phyloP scores from a whole-genome alignment of 2,797 vertebrate species.

The Zalophus californianus region DNA sequence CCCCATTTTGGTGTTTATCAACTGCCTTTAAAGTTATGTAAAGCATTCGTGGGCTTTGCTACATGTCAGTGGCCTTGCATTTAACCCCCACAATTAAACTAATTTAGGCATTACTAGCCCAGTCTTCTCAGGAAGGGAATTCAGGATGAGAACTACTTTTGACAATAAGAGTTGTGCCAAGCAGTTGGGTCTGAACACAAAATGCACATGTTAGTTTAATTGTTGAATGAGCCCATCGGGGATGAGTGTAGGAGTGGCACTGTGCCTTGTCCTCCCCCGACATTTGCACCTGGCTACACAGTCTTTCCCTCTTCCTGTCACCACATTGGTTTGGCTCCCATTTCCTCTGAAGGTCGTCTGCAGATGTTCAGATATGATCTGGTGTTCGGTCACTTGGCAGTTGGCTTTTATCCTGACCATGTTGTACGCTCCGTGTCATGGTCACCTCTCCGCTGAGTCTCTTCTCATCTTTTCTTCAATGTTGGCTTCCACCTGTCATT shows the following conservation, averaged over 20 bases:
- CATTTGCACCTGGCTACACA: too few relatives aligned
- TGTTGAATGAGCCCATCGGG: accelerated
- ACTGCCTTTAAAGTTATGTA: background rate
- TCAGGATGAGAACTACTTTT: background rate
- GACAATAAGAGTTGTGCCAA: too few relatives aligned
- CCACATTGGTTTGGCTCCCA: background rate
- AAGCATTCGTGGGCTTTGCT: background rate
- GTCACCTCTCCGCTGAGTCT: accelerated
- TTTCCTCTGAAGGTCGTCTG: too few relatives aligned
- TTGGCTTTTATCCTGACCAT: background rate
- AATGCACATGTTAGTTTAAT: accelerated
- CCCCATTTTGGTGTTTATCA: background rate
- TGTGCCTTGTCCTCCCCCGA: background rate
- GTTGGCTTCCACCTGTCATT: accelerated
- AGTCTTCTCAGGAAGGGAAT: too few relatives aligned
- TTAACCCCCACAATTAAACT: background rate
- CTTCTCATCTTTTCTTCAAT: too few relatives aligned
- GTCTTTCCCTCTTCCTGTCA: background rate
- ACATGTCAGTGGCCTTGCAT: background rate
- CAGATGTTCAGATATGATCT: accelerated
- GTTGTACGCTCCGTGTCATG: too few relatives aligned
- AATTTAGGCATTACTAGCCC: background rate
- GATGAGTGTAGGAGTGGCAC: accelerated
- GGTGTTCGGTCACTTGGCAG: accelerated
- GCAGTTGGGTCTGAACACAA: background rate